These are phyloP conservation scores for Xestoiulus laeticollis DNA, from an alignment of 2,888 invertebrate species.

Conservation along the genomic window DNA sequence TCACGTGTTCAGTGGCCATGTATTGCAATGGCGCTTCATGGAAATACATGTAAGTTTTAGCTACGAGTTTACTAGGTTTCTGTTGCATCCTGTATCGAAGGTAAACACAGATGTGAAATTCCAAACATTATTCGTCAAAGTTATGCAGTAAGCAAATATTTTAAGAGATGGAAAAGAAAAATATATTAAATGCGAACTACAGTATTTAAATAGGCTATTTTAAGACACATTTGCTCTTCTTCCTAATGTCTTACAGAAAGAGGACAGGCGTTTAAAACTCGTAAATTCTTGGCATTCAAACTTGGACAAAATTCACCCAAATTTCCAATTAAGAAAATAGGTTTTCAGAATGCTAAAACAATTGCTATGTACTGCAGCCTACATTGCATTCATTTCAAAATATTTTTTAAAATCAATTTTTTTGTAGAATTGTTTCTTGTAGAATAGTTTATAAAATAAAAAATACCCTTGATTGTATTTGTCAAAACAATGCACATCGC, in stretches of 20 bases:
- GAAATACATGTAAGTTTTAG: too few relatives aligned
- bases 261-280: background rate
- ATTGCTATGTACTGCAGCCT: too few relatives aligned
- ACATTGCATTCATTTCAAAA: background rate
- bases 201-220: constrained; percentile 26
- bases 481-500: too few relatives aligned
- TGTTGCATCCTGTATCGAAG: constrained; percentile 13
- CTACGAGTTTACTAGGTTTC: too few relatives aligned
- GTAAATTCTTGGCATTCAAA: constrained; percentile 11
- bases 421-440: too few relatives aligned
- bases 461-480: too few relatives aligned
- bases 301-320: background rate
- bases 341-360: background rate
- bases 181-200: constrained; percentile 19
- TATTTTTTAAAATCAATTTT: too few relatives aligned
- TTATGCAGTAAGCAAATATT: constrained; percentile 19
- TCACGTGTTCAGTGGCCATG: too few relatives aligned
- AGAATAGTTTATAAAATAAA: too few relatives aligned
- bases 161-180: constrained; percentile 20
- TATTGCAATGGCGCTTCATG: too few relatives aligned
- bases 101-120: constrained; percentile 26
- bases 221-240: background rate
- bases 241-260: background rate
- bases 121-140: constrained; percentile 26
- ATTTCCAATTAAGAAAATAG: background rate